A percentile compares a stretch with the other conserved stretches of the same genome.
Conservation (phyloP, 2,113 vertebrate species). For the Drymodes brunneopygia region DNA sequence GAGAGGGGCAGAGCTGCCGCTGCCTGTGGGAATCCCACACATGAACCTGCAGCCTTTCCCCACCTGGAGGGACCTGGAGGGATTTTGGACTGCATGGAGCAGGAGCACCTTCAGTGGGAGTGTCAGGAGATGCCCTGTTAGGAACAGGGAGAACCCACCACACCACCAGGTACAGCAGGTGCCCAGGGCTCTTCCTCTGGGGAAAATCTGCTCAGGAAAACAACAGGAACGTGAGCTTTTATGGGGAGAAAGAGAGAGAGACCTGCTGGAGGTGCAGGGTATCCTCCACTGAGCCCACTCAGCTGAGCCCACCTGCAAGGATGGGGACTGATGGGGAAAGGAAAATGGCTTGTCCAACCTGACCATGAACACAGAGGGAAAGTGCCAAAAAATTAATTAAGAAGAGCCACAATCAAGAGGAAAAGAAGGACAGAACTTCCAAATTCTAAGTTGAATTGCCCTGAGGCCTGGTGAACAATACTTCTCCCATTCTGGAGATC, state of each 20-base stretch:
- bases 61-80: not conserved
- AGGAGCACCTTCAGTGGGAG: not conserved
- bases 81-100: accelerated
- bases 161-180: not conserved
- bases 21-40: accelerated
- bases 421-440: not conserved
- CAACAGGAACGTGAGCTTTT: not conserved
- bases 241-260: not conserved
- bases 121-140: not conserved
- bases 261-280: not conserved
- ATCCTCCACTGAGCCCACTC: not conserved
- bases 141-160: not conserved
- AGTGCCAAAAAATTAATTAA: not conserved
- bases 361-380: not conserved
- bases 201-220: not conserved
- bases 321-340: not conserved
- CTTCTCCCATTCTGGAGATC: not conserved
- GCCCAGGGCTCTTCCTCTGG: not conserved
- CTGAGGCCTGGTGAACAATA: not conserved
- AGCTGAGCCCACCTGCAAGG: not conserved
- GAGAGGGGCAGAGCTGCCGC: not conserved
- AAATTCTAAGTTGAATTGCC: not conserved
- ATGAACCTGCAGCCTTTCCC: not conserved
- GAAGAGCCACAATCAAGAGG: not conserved
- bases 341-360: not conserved